Evolutionary conservation across 2,888 invertebrate genomes (phyloP), one percentile per base, ranked within the genome.

Genomic region (Pachydiplax longipennis): DNA sequence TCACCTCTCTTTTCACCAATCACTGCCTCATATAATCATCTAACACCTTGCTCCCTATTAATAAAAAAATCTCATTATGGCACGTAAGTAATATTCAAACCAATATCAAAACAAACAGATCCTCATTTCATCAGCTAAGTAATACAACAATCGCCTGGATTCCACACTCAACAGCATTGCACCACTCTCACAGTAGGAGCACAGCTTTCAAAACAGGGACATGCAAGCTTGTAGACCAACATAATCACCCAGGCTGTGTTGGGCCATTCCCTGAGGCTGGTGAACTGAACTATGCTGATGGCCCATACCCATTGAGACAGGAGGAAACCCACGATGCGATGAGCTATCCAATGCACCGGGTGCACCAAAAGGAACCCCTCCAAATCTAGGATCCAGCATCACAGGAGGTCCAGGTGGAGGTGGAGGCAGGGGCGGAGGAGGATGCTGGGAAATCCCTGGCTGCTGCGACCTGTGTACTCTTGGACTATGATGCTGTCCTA

Each of bases 221-320:
- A 87, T 87, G 40, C 87, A 87, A 37, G 87, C 87, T 61, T 87
- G 87, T 18, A 87, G 87, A 37, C 87, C 87, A 1, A 87, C 87
- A 12, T 87, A 87, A 87, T 87, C 87, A 61, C 87, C 87, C 1
- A 87, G 87, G 22, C 61, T 87, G 87, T 87, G 87, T 61, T 87
- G 87, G 5, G 65, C 87, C 87, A 87, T 87, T 35, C 87, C 87
- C 87, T 87, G 87, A 22, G 87, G 87, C 61, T 87, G 87, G n/a
- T 83, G 83, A 2, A 53, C 83, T 12, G 58, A 35, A 35, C 58
- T 61, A 22, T 58, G 37, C 13, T 37, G 58, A 37, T 87, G 87
- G n/a, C 61, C 61, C 61, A 61, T 58, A 25, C 87, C 87, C 65
- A 87, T 87, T 22, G 87, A 87, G 22, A 87, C 87, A 22, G 87